Evolutionary conservation across 2,113 vertebrate species (phyloP).

Genomic region (Pampusana beccarii): DNA sequence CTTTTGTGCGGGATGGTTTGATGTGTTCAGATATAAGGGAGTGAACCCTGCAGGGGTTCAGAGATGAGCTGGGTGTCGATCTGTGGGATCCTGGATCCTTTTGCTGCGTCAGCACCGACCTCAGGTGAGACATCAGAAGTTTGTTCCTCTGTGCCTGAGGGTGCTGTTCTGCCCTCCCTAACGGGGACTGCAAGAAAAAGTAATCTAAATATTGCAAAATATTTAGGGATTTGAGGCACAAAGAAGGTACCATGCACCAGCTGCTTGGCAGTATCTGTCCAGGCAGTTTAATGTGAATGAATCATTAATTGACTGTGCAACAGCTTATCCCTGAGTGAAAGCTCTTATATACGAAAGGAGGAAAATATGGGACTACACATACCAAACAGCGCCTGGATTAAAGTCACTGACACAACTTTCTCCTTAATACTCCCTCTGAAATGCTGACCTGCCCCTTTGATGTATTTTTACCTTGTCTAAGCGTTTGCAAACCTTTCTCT

Average conservation of each 20-base stretch:
- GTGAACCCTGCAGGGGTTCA: background rate
- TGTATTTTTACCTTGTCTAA: background rate
- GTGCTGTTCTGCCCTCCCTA: background rate
- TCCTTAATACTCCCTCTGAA: background rate
- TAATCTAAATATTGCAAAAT: background rate
- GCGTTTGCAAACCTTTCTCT: background rate
- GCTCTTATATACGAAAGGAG: fast-evolving
- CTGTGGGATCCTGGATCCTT: background rate
- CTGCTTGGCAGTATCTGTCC: background rate
- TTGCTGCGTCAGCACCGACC: background rate
- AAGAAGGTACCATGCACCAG: background rate
- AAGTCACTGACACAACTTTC: background rate
- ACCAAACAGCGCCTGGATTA: background rate
- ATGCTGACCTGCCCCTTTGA: background rate
- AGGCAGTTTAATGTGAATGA: too few relatives aligned
- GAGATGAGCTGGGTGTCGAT: background rate
- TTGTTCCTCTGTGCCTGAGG: background rate
- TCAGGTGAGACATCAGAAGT: background rate
- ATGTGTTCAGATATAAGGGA: background rate
- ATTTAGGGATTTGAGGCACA: background rate
- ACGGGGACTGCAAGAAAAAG: background rate
- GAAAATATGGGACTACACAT: background rate
- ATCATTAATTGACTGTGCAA: too few relatives aligned
- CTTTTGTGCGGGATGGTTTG: background rate
- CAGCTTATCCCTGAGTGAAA: background rate